Percentiles rank a stretch among this genome's conserved stretches.
These are phyloP conservation scores for Pseudanteris insignis DNA, from an alignment of 2,888 invertebrate genomes.

Conservation along the genomic window DNA sequence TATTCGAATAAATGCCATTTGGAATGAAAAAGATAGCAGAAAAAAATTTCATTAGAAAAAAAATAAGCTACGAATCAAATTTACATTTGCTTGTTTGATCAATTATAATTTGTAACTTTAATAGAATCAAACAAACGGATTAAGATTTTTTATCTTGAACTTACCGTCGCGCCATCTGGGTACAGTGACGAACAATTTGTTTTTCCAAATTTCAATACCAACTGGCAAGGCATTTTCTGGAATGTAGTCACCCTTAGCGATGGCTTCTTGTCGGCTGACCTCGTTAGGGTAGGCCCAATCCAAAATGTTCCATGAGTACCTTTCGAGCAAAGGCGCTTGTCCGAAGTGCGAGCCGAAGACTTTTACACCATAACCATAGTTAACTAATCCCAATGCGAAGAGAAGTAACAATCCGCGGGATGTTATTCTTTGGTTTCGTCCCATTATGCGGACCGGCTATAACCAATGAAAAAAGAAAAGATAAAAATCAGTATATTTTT, in stretches of 20 bases:
- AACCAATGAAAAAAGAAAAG: constrained; percentile 2
- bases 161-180: constrained; percentile 83
- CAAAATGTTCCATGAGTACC: constrained; percentile 79
- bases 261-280: constrained; percentile 68
- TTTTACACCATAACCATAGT: constrained; percentile 32
- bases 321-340: constrained; percentile 71
- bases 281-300: constrained; percentile 80
- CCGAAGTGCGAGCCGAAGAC: constrained; percentile 57
- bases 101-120: no score
- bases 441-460: constrained; percentile 20
- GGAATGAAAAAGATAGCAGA: no score
- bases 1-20: no score
- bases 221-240: constrained; percentile 84
- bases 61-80: no score
- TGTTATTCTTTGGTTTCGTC: constrained; percentile 14
- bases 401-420: constrained; percentile 25
- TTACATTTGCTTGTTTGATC: no score
- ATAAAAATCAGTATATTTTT: no score
- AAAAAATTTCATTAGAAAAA: no score
- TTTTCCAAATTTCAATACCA: constrained; percentile 82
- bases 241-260: constrained; percentile 73
- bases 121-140: no score
- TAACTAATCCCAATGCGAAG: constrained; percentile 25
- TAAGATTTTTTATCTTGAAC: no score
- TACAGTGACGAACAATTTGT: constrained; percentile 83